phyloP scores from a whole-genome alignment of 1,140 invertebrate genomes.

The Spodoptera frugiperda region DNA sequence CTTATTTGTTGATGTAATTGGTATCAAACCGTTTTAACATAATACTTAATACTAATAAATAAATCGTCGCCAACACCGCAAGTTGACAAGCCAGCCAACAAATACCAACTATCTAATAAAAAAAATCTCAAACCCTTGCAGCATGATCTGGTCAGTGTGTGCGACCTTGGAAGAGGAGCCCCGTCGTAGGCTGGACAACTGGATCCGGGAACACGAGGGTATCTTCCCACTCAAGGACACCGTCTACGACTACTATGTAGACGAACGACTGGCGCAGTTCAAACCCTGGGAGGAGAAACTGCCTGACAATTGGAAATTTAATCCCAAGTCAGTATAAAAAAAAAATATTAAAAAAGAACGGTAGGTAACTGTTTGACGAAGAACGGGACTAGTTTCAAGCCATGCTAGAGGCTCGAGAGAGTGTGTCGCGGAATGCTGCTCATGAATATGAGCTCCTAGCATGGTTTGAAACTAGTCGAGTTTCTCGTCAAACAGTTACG shows the following conservation, averaged over 20 bases:
- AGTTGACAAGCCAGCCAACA: too few relatives aligned
- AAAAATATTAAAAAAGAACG: background rate
- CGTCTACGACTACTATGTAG: constrained; percentile 95
- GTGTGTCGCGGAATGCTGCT: too few relatives aligned
- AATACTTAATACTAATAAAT: too few relatives aligned
- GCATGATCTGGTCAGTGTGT: constrained; percentile 94
- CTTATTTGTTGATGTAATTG: too few relatives aligned
- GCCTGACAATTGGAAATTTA: constrained; percentile 90
- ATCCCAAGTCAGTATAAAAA: constrained; percentile 84
- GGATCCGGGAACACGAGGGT: constrained; percentile 93
- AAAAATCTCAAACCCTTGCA: constrained; percentile 58
- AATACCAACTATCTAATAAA: background rate
- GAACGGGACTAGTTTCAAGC: too few relatives aligned
- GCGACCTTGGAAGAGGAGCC: constrained; percentile 92
- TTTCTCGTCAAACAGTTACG: too few relatives aligned
- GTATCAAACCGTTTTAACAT: too few relatives aligned
- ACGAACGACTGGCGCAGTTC: constrained; percentile 89
- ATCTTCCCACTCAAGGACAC: constrained; percentile 94
- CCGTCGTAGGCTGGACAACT: constrained; percentile 92
- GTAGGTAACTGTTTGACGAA: too few relatives aligned
- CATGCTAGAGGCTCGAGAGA: too few relatives aligned
- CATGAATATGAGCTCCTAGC: too few relatives aligned
- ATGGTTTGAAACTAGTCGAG: too few relatives aligned
- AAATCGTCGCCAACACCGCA: too few relatives aligned
- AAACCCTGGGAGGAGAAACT: constrained; percentile 93